Evolutionary conservation across 2,113 vertebrate genomes (phyloP).

Genomic region (Pyrgilauda ruficollis): DNA sequence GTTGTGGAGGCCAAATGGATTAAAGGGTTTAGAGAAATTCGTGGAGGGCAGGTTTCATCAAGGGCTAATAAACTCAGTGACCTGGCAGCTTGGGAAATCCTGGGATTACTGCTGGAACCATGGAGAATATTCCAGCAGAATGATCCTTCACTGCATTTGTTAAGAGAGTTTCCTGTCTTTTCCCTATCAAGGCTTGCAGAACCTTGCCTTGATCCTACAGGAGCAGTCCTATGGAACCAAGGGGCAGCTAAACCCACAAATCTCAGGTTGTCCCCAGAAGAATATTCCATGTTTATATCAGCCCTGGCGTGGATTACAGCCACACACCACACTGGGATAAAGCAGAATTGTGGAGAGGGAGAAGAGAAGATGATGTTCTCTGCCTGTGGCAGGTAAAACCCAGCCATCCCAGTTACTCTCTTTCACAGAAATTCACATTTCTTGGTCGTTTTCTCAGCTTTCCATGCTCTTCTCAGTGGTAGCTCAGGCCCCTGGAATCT

Average conservation of each 20-base stretch:
- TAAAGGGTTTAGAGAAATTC: background rate
- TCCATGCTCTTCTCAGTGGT: background rate
- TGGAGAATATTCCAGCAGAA: background rate
- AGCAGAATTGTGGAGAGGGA: background rate
- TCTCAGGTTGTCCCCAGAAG: background rate
- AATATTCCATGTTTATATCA: background rate
- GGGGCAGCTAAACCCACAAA: background rate
- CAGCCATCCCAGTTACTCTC: background rate
- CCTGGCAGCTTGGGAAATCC: background rate
- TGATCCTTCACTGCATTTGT: background rate
- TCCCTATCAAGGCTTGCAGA: background rate
- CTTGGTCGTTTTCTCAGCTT: background rate
- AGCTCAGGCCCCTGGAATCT: background rate
- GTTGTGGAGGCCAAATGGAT: background rate
- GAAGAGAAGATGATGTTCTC: background rate
- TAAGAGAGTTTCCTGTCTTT: background rate
- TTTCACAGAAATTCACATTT: background rate
- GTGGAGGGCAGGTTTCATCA: background rate
- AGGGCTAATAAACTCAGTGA: background rate
- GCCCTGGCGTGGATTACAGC: background rate
- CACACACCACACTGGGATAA: rapidly evolving
- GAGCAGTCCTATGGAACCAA: background rate
- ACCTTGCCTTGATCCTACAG: background rate
- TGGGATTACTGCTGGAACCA: background rate
- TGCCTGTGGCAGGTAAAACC: background rate